Conservation (phyloP, 2,888 invertebrate genomes). For the Erebia palarica region DNA sequence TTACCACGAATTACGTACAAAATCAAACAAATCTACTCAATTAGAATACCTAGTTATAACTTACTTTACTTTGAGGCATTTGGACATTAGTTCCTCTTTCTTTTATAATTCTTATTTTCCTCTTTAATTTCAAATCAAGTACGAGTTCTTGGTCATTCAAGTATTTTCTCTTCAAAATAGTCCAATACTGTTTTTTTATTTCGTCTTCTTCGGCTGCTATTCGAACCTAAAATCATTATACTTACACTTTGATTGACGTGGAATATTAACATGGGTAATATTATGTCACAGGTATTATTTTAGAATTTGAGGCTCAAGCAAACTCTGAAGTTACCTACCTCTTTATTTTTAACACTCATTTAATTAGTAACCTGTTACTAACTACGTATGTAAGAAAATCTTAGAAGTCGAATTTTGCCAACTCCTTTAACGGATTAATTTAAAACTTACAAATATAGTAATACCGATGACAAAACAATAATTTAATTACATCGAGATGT, state of each 20-base stretch:
- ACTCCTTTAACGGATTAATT: too few species aligned
- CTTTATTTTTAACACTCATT: too few species aligned
- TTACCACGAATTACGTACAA: too few species aligned
- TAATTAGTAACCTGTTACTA: too few species aligned
- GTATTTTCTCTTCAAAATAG: slow-evolving; percentile 69
- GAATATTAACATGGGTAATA: not conserved
- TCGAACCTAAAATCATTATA: slow-evolving; percentile 53
- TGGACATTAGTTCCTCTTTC: slow-evolving; percentile 74
- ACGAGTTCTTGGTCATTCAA: slow-evolving; percentile 48
- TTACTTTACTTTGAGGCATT: slow-evolving; percentile 75
- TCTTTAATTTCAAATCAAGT: slow-evolving; percentile 55
- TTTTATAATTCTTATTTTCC: slow-evolving; percentile 71
- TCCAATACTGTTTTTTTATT: slow-evolving; percentile 75
- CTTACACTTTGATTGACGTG: not conserved
- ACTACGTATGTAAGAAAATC: too few species aligned
- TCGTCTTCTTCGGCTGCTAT: slow-evolving; percentile 75
- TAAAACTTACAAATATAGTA: too few species aligned
- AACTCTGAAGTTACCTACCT: too few species aligned
- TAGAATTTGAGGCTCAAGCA: too few species aligned
- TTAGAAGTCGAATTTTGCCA: too few species aligned
- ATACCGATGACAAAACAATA: too few species aligned
- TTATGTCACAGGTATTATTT: too few species aligned
- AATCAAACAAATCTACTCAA: not conserved
- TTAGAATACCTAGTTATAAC: slow-evolving; percentile 9
- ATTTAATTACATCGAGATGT: too few species aligned